Evolutionary conservation across 2,113 vertebrate species (phyloP).

Genomic region (Perca flavescens): DNA sequence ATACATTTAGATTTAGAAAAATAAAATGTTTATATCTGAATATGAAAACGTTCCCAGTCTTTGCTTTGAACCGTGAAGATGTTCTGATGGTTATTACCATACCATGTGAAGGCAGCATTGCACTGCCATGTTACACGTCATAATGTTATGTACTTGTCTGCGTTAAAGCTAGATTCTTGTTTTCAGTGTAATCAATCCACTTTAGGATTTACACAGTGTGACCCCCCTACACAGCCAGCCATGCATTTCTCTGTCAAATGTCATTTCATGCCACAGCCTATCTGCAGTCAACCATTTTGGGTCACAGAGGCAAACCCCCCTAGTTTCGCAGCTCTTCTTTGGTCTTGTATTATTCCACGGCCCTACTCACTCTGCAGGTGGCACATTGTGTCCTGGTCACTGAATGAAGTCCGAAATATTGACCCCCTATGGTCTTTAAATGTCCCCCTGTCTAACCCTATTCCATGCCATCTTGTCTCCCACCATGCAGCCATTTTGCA

Average conservation of each 20-base stretch:
- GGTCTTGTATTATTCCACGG: slow-evolving; percentile 53
- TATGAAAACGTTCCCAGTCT: background rate
- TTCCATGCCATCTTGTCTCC: slow-evolving; percentile 64
- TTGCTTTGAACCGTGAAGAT: slow-evolving; percentile 9
- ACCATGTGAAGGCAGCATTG: background rate
- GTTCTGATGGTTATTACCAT: background rate
- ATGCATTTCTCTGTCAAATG: slow-evolving; percentile 68
- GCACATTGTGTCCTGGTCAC: slow-evolving; percentile 62
- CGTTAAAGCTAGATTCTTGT: background rate
- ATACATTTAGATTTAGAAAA: background rate
- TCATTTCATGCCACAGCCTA: slow-evolving; percentile 65
- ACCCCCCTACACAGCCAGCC: slow-evolving; percentile 45
- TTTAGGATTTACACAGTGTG: slow-evolving; percentile 25
- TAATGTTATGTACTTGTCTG: background rate
- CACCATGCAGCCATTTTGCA: slow-evolving; percentile 58
- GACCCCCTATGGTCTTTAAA: slow-evolving; percentile 56
- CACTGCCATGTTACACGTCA: background rate
- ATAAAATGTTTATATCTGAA: background rate
- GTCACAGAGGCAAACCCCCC: slow-evolving; percentile 35
- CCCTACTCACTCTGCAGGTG: slow-evolving; percentile 52
- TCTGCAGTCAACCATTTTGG: slow-evolving; percentile 69
- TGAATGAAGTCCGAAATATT: slow-evolving; percentile 56
- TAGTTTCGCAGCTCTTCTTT: slow-evolving; percentile 11
- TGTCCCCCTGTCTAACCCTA: slow-evolving; percentile 64
- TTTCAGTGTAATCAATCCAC: slow-evolving; percentile 16